Base-by-base conservation (phyloP, 2,797 vertebrate genomes). In the Periparus ater region DNA sequence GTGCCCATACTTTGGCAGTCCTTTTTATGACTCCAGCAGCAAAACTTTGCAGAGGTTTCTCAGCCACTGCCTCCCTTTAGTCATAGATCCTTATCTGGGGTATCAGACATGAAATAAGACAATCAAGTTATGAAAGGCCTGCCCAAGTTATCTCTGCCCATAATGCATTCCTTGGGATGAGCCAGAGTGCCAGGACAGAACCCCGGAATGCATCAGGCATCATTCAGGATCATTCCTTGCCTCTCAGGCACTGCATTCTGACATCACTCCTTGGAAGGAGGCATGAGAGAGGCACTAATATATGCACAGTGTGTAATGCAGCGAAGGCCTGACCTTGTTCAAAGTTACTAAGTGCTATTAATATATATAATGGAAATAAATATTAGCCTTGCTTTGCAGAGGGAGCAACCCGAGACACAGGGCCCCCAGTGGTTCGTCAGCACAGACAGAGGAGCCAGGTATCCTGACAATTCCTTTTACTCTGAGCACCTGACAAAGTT, bases 331-430 rank as follows among this genome's bases (percentile, higher is more conserved):
- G 95, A 97, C 95, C 96, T 96, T 96, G 92, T 85, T 87, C 94
- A 94, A 96, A 97, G 94, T 94, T 92, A 96, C 91, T 92, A 96
- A 96, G 93, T 85, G 78, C 91, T 95, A 96, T 96, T 96, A 96
- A 96, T 96, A 96, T 42, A 90, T 94, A 90, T 51, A 93, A 95
- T 91, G 91, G 88, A 95, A 95, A 93, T 90, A 95, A 94, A 91
- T 94, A 91, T 77, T 95, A 88, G 90, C 67, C 89, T 76, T 79
- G 67, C 86, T 80, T 91, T 91, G 89, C 83, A 91, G 71, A 76
- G n/a, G 1, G 22, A 93, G 83, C 86, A 91, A 71, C 73, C 60
- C 0, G 20, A 95, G 91, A 29, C 77, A 67, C n/a, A 11, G 91
- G 67, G 30, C 34, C 72, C 79, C 79, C 5, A 40, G 63, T 2